Conservation (phyloP, 2,113 vertebrate species). For the Leptobrachium leishanense region DNA sequence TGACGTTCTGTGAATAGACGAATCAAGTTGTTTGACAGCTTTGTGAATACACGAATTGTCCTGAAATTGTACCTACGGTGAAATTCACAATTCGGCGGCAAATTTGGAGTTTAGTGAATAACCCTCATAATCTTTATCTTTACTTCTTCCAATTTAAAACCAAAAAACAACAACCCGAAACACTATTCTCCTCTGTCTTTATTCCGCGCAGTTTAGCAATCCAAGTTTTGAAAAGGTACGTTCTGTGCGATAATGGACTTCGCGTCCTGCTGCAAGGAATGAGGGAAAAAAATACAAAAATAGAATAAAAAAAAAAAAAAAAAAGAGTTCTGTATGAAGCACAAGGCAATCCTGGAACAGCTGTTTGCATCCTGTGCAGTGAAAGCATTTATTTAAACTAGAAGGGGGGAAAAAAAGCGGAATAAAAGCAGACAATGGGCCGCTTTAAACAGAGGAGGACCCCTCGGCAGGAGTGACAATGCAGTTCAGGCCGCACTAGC, state of each 20-base stretch:
- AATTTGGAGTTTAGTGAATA: too few relatives aligned
- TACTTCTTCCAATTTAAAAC: too few relatives aligned
- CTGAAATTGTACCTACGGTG: too few relatives aligned
- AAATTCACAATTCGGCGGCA: too few relatives aligned
- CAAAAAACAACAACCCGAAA: neutral
- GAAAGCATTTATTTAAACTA: slow-evolving; percentile 35
- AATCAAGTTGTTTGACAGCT: too few relatives aligned
- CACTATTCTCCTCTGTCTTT: neutral
- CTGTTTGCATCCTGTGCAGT: slow-evolving; percentile 63
- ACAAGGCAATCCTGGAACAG: slow-evolving; percentile 59
- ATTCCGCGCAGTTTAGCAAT: neutral
- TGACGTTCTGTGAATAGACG: too few relatives aligned
- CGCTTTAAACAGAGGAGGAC: slow-evolving; percentile 58
- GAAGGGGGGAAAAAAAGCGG: slow-evolving; percentile 19
- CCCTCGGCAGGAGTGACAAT: slow-evolving; percentile 59
- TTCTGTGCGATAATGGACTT: neutral
- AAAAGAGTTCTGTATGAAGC: slow-evolving; percentile 63
- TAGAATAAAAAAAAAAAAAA: neutral
- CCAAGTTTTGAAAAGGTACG: neutral
- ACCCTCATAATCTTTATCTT: too few relatives aligned
- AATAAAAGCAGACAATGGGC: slow-evolving; percentile 65
- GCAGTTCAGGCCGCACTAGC: slow-evolving; percentile 65
- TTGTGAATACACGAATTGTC: too few relatives aligned
- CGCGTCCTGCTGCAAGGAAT: neutral
- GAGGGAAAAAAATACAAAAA: neutral